A percentile compares a stretch with the other conserved stretches of the same genome.
Conservation (phyloP, 2,113 vertebrate species). For the Lepus americanus region DNA sequence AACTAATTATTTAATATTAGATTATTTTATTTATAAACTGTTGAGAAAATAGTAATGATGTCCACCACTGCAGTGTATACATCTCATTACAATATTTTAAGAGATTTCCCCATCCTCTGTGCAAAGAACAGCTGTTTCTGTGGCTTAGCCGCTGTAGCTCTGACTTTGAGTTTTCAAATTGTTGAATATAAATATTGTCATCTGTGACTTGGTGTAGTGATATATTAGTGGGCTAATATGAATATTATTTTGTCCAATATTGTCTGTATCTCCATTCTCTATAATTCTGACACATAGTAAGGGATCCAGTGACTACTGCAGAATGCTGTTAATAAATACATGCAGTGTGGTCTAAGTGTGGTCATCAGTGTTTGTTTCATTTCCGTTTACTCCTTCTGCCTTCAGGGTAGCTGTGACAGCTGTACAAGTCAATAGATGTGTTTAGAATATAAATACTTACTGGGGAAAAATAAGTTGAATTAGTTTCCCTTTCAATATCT, state of each 20-base stretch:
- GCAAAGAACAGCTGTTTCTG: not conserved
- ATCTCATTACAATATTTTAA: not conserved
- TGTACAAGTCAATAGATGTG: not conserved
- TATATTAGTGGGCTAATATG: not conserved
- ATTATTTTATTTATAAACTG: conserved; percentile 17
- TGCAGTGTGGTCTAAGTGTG: not conserved
- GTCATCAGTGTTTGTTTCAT: not conserved
- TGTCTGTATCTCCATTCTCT: not conserved
- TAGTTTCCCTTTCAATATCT: not conserved
- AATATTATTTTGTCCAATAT: not conserved
- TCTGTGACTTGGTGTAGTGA: not conserved
- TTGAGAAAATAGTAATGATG: not conserved
- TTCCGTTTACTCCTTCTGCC: not conserved
- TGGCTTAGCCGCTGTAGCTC: not conserved
- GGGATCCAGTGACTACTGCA: not conserved
- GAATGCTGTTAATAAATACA: not conserved
- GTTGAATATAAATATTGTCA: not conserved
- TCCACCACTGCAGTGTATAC: not conserved
- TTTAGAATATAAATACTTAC: not conserved
- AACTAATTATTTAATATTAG: not conserved
- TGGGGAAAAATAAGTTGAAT: not conserved
- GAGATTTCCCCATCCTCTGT: not conserved
- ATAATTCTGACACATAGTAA: not conserved
- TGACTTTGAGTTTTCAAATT: not conserved
- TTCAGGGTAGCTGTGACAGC: not conserved